Percentiles rank a stretch among this genome's conserved stretches.
These are phyloP conservation scores for Chitala chitala DNA, from an alignment of 2,113 vertebrate species.

Conservation along the genomic window DNA sequence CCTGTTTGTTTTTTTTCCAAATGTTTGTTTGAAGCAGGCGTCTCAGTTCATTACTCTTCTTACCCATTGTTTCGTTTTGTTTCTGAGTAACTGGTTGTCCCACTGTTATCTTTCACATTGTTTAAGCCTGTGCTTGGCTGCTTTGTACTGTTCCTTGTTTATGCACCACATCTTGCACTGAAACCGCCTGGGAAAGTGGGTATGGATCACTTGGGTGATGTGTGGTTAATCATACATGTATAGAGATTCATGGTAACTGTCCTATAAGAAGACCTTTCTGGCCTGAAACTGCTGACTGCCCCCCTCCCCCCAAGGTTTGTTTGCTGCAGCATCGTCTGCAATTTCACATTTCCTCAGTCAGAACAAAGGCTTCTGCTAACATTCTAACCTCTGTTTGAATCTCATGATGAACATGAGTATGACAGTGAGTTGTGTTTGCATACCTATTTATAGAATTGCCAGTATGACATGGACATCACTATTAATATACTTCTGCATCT, in stretches of 20 bases:
- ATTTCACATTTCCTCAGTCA: not conserved
- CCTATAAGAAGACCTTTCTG: not conserved
- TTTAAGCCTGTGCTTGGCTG: not conserved
- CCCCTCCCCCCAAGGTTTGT: not conserved
- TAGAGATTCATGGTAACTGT: no score
- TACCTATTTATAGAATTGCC: not conserved
- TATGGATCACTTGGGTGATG: no score
- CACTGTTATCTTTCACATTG: not conserved
- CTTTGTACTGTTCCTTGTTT: not conserved
- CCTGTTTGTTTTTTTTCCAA: conserved; percentile 9
- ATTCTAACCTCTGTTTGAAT: not conserved
- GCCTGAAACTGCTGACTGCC: not conserved
- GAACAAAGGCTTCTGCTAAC: not conserved
- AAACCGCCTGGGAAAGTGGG: no score
- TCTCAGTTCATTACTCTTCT: conserved; percentile 8
- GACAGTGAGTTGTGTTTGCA: no score
- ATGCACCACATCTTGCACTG: no score
- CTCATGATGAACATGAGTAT: not conserved
- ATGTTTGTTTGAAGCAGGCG: conserved; percentile 8
- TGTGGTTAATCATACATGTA: no score
- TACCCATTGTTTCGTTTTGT: conserved; percentile 4
- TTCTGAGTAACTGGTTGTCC: not conserved
- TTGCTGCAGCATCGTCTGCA: not conserved
- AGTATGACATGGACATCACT: not conserved
- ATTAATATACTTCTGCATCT: no score